A percentile compares a stretch with the other conserved stretches of the same genome.
Conservation (phyloP, 2,113 vertebrate species). For the Nycticebus coucang region DNA sequence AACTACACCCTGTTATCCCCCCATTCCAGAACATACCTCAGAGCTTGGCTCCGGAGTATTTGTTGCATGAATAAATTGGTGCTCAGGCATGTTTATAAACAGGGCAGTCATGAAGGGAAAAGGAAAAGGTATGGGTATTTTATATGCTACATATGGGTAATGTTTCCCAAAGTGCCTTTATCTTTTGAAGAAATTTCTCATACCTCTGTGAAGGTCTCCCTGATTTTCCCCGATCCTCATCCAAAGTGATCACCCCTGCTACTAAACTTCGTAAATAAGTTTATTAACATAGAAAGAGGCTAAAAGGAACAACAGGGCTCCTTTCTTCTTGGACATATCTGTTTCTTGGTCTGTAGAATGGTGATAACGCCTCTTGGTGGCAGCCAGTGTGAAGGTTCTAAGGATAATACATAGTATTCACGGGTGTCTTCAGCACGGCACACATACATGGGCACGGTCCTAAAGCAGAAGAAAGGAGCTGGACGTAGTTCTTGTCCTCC, state of each 20-base stretch:
- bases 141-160: background rate
- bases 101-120: background rate
- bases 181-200: background rate
- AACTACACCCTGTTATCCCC: fast-evolving
- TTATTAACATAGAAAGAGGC: background rate
- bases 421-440: background rate
- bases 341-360: background rate
- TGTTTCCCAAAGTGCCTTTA: background rate
- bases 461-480: background rate
- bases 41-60: background rate
- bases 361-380: background rate
- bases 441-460: background rate
- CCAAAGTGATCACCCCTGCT: background rate
- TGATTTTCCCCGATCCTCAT: background rate
- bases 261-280: background rate
- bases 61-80: background rate
- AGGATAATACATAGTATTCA: background rate
- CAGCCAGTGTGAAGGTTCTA: background rate
- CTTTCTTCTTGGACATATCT: background rate
- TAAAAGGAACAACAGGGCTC: background rate
- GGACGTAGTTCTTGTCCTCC: background rate
- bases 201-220: background rate
- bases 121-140: background rate
- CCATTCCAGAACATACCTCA: background rate
- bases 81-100: background rate